Evolutionary conservation across 2,888 invertebrate species (phyloP).

Genomic region (Automeris io): DNA sequence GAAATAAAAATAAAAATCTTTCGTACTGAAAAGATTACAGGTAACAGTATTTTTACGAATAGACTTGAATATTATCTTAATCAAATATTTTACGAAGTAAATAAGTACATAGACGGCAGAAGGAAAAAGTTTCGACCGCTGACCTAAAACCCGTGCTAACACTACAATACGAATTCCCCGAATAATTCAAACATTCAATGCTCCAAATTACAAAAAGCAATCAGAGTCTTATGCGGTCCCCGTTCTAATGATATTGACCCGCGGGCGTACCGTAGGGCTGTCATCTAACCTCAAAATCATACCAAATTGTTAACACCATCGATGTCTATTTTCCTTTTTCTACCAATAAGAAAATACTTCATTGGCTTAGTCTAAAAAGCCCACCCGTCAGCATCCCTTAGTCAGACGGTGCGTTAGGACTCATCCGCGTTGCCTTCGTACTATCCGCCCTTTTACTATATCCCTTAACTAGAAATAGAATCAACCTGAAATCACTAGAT

Average conservation of each 20-base stretch:
- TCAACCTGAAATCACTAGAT: too few species aligned
- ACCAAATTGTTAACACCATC: background rate
- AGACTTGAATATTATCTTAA: constrained; percentile 18
- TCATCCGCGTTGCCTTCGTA: too few species aligned
- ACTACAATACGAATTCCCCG: constrained; percentile 50
- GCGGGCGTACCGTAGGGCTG: constrained; percentile 16
- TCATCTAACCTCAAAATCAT: constrained; percentile 2
- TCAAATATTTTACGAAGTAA: constrained; percentile 23
- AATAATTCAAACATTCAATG: constrained; percentile 58
- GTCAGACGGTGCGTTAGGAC: too few species aligned
- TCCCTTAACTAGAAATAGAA: too few species aligned
- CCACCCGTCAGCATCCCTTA: too few species aligned
- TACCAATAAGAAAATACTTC: too few species aligned
- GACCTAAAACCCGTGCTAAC: constrained; percentile 37
- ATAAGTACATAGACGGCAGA: constrained; percentile 6
- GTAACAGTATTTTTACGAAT: too few species aligned
- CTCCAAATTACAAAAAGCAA: constrained; percentile 62
- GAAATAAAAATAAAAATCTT: background rate
- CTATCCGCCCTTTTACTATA: too few species aligned
- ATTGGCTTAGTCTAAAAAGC: too few species aligned
- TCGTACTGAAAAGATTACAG: background rate
- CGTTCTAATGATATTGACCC: constrained; percentile 55
- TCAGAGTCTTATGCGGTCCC: constrained; percentile 52
- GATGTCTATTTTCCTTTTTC: too few species aligned
- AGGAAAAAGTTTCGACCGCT: constrained; percentile 29